These are phyloP conservation scores for Erpobdella octoculata DNA, from an alignment of 2,888 invertebrate genomes.

Conservation along the genomic window DNA sequence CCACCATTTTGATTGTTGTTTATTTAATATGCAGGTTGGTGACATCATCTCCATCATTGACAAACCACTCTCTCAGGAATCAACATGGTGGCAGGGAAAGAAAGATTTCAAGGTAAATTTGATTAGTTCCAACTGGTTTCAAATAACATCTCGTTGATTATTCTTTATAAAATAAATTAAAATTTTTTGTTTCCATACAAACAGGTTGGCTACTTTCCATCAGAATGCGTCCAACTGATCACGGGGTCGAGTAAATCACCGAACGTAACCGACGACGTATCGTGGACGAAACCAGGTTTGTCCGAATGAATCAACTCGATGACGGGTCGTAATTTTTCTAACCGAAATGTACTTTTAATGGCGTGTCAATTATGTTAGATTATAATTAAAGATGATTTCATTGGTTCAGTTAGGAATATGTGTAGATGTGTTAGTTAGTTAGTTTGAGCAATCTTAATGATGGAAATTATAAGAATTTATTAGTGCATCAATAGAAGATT, in stretches of 20 bases:
- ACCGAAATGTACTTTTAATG: too few species aligned
- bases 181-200: too few species aligned
- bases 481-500: too few species aligned
- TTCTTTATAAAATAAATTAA: neutral
- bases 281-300: constrained; percentile 21
- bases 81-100: constrained; percentile 96
- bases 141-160: neutral
- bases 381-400: too few species aligned
- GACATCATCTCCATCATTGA: constrained; percentile 98
- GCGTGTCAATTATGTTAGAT: too few species aligned
- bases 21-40: constrained; percentile 66
- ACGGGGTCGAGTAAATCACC: constrained; percentile 64
- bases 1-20: neutral
- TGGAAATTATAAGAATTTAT: too few species aligned
- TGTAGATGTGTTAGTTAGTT: too few species aligned
- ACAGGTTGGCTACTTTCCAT: constrained; percentile 78
- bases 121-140: too few species aligned
- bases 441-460: too few species aligned
- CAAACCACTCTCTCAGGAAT: constrained; percentile 88
- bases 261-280: constrained; percentile 40
- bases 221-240: constrained; percentile 83
- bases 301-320: too few species aligned
- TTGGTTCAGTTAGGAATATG: too few species aligned
- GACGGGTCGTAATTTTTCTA: too few species aligned
- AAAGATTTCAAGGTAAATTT: constrained; percentile 84